Evolutionary conservation across 2,113 vertebrate species (phyloP).

Genomic region (Recurvirostra avosetta): DNA sequence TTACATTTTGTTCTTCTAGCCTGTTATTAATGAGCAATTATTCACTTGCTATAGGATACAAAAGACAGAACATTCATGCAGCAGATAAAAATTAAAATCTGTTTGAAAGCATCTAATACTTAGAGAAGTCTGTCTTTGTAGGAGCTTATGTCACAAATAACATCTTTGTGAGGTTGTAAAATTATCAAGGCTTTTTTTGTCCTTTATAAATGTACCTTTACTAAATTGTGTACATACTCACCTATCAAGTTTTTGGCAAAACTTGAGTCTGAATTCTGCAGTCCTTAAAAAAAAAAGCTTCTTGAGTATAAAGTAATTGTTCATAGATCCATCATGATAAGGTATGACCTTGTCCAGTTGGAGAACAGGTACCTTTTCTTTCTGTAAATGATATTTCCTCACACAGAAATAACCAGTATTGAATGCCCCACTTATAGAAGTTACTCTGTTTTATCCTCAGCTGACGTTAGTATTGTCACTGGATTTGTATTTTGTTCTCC

Average conservation of each 20-base stretch:
- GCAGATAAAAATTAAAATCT: background rate
- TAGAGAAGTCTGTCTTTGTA: background rate
- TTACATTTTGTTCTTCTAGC: constrained; percentile 29
- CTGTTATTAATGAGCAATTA: constrained; percentile 19
- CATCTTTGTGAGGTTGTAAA: background rate
- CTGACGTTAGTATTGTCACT: background rate
- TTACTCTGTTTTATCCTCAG: background rate
- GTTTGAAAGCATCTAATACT: background rate
- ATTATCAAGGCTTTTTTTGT: background rate
- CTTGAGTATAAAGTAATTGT: background rate
- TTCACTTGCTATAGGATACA: background rate
- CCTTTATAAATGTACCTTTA: background rate
- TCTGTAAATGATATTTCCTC: background rate
- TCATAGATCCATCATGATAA: background rate
- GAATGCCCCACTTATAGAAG: background rate
- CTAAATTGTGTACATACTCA: background rate
- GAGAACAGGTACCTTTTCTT: background rate
- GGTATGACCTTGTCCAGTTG: background rate
- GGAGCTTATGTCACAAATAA: background rate
- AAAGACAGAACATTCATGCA: background rate
- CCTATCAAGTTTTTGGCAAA: background rate
- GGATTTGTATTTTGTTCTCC: background rate
- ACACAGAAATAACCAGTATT: background rate
- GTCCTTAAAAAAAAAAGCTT: background rate
- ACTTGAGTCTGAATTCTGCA: background rate